Percentiles rank a stretch among this genome's conserved stretches.
Conservation (phyloP, 2,888 invertebrate species). For the Dryococelus australis region DNA sequence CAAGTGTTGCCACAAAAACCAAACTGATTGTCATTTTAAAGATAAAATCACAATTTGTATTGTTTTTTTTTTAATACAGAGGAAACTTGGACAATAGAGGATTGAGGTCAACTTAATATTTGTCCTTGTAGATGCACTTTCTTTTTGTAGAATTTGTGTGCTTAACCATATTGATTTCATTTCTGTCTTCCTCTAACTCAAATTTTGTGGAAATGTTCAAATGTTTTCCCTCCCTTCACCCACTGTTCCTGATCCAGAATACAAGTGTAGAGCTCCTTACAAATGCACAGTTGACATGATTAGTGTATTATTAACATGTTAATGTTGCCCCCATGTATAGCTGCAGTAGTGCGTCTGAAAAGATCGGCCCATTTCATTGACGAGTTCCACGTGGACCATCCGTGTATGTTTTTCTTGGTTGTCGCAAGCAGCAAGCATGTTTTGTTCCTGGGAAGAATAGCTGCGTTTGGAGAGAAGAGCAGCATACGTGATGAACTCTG, state of each 20-base stretch:
- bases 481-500: constrained; percentile 26
- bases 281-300: not conserved
- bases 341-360: constrained; percentile 3
- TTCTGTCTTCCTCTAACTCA: not conserved
- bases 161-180: not conserved
- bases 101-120: not conserved
- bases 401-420: constrained; percentile 35
- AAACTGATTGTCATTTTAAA: too few relatives aligned
- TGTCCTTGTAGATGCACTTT: not conserved
- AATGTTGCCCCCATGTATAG: not conserved
- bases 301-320: not conserved
- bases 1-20: too few relatives aligned
- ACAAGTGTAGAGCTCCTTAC: not conserved
- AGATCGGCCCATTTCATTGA: not conserved
- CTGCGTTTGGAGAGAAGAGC: not conserved
- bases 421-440: not conserved
- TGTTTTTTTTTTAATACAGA: too few relatives aligned
- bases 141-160: not conserved
- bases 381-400: constrained; percentile 34
- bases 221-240: not conserved
- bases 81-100: too few relatives aligned
- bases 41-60: too few relatives aligned
- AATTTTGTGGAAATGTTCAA: not conserved
- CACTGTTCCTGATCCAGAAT: not conserved
- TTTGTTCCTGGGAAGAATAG: constrained; percentile 35